phyloP scores from a whole-genome alignment of 1,140 invertebrate species.

The Heliconius hermathena region DNA sequence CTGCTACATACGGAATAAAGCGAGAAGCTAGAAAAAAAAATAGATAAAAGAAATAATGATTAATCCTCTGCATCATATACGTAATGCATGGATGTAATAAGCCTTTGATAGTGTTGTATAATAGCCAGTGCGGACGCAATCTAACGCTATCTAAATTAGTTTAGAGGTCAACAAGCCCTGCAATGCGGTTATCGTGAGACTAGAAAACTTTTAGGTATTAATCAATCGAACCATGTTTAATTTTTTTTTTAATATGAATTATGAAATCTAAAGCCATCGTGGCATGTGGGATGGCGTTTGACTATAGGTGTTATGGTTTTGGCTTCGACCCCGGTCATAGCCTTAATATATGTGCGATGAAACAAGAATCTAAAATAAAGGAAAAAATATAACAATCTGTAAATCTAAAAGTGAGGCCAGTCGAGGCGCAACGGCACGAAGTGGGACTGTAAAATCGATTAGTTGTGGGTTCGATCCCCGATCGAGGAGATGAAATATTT shows the following conservation, averaged over 20 bases:
- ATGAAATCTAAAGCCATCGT: background rate
- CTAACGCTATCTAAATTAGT: slow-evolving; percentile 41
- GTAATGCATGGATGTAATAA: slow-evolving; percentile 14
- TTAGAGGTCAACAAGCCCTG: slow-evolving; percentile 43
- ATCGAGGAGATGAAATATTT: no score
- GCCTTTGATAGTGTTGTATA: slow-evolving; percentile 16
- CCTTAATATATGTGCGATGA: no score
- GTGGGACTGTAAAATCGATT: no score
- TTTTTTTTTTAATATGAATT: background rate
- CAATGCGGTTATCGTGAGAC: slow-evolving; percentile 33
- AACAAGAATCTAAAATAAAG: no score
- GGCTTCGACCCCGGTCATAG: no score
- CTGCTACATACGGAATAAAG: no score
- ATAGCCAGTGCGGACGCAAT: slow-evolving; percentile 18
- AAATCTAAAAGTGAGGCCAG: no score
- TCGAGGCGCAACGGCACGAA: no score
- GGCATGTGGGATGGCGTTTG: no score
- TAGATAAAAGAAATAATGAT: background rate
- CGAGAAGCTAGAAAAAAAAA: background rate
- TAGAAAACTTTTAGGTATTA: background rate
- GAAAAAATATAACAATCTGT: no score
- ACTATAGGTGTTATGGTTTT: no score
- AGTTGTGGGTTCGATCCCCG: no score
- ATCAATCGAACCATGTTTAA: background rate
- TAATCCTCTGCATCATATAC: background rate